These are phyloP conservation scores for Pseudonaja textilis DNA, from an alignment of 2,113 vertebrate species.

Conservation along the genomic window DNA sequence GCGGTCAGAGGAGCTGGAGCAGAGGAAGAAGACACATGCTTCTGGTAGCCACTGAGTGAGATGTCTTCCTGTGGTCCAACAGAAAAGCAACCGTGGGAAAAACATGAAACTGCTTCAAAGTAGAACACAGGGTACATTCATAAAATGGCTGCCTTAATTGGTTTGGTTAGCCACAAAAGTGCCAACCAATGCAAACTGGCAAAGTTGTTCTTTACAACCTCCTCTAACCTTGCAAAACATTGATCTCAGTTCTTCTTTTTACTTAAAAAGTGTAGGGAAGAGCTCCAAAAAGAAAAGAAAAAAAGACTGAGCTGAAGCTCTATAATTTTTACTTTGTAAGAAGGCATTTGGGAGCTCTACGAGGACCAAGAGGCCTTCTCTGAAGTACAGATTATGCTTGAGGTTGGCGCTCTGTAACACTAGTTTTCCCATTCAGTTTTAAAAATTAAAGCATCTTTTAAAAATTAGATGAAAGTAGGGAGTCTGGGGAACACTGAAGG, in stretches of 20 bases:
- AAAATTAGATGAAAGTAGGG: not conserved
- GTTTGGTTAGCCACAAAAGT: not conserved
- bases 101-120: not conserved
- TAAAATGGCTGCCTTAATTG: not conserved
- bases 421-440: not conserved
- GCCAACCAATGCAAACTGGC: not conserved
- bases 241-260: not conserved
- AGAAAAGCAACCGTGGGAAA: not conserved
- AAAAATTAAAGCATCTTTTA: not conserved
- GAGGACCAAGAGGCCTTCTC: not conserved
- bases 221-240: not conserved
- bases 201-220: not conserved
- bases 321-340: not conserved
- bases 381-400: not conserved
- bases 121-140: not conserved
- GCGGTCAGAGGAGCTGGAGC: constrained; percentile 87
- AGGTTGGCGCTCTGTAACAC: not conserved
- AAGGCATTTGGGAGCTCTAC: not conserved
- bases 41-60: constrained; percentile 89
- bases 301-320: not conserved
- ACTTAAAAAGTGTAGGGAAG: not conserved
- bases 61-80: constrained; percentile 83
- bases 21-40: constrained; percentile 84
- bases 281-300: not conserved
- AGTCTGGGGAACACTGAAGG: not conserved